Evolutionary conservation across 2,113 vertebrate species (phyloP), one percentile per base, ranked within the genome.

Genomic region (Phocoena phocoena): DNA sequence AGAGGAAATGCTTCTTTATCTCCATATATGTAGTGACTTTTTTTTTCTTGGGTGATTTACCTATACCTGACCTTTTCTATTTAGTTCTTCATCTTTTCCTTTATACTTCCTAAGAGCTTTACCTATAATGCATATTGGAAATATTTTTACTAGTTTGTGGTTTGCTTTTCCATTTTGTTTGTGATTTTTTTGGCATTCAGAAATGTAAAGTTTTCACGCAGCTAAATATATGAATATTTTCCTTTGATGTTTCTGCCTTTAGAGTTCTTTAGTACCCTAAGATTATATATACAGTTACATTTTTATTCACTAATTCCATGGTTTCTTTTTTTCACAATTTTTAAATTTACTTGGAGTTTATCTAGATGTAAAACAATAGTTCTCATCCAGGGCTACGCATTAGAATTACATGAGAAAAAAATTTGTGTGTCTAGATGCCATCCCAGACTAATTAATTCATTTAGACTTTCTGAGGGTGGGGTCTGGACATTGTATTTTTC

Each of bases 251-350:
- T 93, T 83, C 74, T 82, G 31, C 17, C 53, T 70, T 41, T 77
- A 55, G 18, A 76, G 13, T 79, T 86, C 73, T 83, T 67, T 47
- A 83, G 13, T n/a, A 58, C 33, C 3, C n/a, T 26, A 47, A 53
- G 31, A 90, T 84, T 83, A 41, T 20, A 44, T 47, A 31, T 55
- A 50, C 36, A 55, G 68, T 80, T 91, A 23, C 47, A n/a, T 62
- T 90, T 92, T 96, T 87, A 81, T 53, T 97, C 25, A 83, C 36
- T 90, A 92, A 86, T 92, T 67, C 18, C 20, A 41, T 41, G 18
- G 0, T n/a, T 83, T 93, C 25, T 85, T 70, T 13, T 41, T 77
- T 93, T 58, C 31, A 58, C 63, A 60, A 47, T 65, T 81, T 73
- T 89, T 87, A 28, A 88, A 60, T 93, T 88, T 63, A 70, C 31